phyloP scores from a whole-genome alignment of 2,888 invertebrate genomes.

The Erpobdella octoculata region DNA sequence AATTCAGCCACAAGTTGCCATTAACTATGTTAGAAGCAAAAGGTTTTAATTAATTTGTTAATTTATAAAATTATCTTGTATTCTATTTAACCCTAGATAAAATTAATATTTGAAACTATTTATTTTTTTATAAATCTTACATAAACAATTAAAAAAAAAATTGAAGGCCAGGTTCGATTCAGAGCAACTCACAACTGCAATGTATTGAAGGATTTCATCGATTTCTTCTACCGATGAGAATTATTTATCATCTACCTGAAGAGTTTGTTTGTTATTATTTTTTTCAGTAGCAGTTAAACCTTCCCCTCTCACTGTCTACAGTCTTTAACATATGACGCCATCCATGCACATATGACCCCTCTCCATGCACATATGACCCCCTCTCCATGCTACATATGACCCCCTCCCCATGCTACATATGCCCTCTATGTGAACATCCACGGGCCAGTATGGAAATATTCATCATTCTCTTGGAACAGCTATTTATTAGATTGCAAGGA shows the following conservation, averaged over 20 bases:
- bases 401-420: too few relatives aligned
- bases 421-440: too few relatives aligned
- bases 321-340: too few relatives aligned
- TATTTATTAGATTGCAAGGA: too few relatives aligned
- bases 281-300: not conserved
- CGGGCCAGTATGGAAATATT: too few relatives aligned
- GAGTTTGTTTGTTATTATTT: slow-evolving; percentile 41
- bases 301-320: too few relatives aligned
- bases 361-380: too few relatives aligned
- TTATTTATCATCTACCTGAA: slow-evolving; percentile 66
- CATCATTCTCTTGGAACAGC: too few relatives aligned
- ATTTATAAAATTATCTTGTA: not conserved
- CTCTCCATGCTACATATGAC: too few relatives aligned
- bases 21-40: slow-evolving; percentile 11
- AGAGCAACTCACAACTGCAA: slow-evolving; percentile 72
- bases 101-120: too few relatives aligned
- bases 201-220: slow-evolving; percentile 75
- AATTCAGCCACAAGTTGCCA: slow-evolving; percentile 55
- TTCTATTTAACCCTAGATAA: not conserved
- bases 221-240: slow-evolving; percentile 65
- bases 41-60: not conserved
- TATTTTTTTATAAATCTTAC: too few relatives aligned
- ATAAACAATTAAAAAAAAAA: slow-evolving; percentile 27
- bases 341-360: too few relatives aligned
- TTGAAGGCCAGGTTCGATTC: slow-evolving; percentile 66